Percentiles rank a stretch among this genome's conserved stretches.
These are phyloP conservation scores for Zaprionus bogoriensis DNA, from an alignment of 2,888 invertebrate species.

Conservation along the genomic window DNA sequence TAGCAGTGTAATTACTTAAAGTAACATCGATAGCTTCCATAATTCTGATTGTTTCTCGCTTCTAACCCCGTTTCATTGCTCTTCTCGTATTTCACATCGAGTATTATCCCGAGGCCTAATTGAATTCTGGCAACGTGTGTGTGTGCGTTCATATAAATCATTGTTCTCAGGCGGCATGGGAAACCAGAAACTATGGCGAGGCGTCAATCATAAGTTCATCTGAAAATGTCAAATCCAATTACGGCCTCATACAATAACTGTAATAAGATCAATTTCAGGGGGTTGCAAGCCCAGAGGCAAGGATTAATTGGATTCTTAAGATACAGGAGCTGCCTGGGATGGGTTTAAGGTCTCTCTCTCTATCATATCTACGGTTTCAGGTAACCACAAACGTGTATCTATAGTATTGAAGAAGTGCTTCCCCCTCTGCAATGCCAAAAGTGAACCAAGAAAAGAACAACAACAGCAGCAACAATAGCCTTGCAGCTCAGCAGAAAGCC, in stretches of 20 bases:
- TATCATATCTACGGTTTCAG: slow-evolving; percentile 24
- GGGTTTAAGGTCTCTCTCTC: too few species aligned
- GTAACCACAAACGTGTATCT: slow-evolving; percentile 11
- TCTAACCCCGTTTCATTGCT: too few species aligned
- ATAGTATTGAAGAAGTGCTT: neutral
- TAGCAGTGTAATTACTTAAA: neutral
- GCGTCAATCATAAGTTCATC: slow-evolving; percentile 18
- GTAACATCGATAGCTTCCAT: neutral
- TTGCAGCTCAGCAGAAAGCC: slow-evolving; percentile 13
- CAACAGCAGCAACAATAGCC: neutral
- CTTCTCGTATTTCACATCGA: too few species aligned
- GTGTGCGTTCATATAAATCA: too few species aligned
- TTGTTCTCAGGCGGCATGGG: neutral
- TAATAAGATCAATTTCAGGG: slow-evolving; percentile 44
- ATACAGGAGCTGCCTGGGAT: slow-evolving; percentile 20
- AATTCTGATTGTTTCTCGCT: neutral
- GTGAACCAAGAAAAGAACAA: neutral
- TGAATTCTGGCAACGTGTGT: too few species aligned
- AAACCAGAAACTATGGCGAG: neutral
- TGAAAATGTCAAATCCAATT: slow-evolving; percentile 35
- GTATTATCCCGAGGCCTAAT: too few species aligned
- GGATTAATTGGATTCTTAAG: slow-evolving; percentile 44
- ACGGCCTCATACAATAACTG: slow-evolving; percentile 18
- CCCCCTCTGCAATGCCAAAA: neutral
- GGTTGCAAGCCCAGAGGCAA: slow-evolving; percentile 14